Conservation (phyloP, 2,113 vertebrate species). For the Geothlypis trichas region DNA sequence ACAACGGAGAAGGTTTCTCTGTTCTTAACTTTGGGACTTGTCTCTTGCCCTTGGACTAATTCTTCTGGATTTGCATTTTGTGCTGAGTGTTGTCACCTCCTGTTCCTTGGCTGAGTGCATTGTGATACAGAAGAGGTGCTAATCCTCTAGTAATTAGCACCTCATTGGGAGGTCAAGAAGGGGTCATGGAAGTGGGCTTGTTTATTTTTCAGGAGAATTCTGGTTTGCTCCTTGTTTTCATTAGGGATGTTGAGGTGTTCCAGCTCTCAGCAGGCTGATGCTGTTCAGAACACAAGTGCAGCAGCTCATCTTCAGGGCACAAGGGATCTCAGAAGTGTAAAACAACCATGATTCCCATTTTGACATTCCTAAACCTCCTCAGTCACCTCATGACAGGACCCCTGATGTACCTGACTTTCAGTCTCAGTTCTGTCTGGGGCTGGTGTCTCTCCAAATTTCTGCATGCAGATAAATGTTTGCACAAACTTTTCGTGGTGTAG, state of each 20-base stretch:
- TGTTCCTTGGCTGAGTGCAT: neutral
- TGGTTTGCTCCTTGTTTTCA: slow-evolving; percentile 62
- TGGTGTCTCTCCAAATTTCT: neutral
- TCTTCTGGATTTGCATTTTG: slow-evolving; percentile 5
- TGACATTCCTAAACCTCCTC: neutral
- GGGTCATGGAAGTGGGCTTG: slow-evolving; percentile 40
- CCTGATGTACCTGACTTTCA: neutral
- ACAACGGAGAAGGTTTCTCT: neutral
- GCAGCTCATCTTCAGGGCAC: neutral
- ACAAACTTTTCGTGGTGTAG: neutral
- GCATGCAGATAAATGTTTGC: neutral
- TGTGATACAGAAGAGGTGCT: slow-evolving; percentile 70
- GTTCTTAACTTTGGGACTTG: neutral
- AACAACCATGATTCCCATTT: neutral
- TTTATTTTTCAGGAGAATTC: slow-evolving; percentile 65
- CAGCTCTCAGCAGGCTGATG: neutral
- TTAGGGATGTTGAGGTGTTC: slow-evolving; percentile 44
- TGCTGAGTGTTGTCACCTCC: slow-evolving; percentile 39
- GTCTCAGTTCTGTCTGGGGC: neutral
- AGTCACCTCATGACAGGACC: neutral
- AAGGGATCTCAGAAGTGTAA: neutral
- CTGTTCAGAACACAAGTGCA: neutral
- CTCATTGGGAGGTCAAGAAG: slow-evolving; percentile 63
- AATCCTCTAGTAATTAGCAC: slow-evolving; percentile 77
- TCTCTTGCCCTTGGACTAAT: slow-evolving; percentile 1